Conservation (phyloP, 2,888 invertebrate species). For the Dolichomitus sp. region DNA sequence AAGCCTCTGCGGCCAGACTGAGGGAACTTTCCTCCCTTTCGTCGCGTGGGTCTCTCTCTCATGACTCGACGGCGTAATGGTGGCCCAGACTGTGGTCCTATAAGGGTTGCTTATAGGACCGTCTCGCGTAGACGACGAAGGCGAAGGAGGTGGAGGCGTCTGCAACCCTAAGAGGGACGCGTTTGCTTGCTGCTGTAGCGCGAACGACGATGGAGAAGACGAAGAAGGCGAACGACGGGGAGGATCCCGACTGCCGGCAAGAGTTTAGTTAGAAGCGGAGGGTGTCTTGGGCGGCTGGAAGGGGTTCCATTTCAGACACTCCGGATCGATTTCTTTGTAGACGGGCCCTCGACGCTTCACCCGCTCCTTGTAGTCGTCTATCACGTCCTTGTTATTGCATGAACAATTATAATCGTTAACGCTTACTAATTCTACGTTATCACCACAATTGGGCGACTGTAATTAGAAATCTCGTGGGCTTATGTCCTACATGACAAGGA, state of each 20-base stretch:
- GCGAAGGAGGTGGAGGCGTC: constrained; percentile 56
- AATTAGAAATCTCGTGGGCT: no score
- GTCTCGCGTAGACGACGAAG: constrained; percentile 39
- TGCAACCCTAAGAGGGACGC: constrained; percentile 56
- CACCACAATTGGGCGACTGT: no score
- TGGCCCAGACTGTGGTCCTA: constrained; percentile 60
- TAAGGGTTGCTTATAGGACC: constrained; percentile 55
- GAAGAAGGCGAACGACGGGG: constrained; percentile 40
- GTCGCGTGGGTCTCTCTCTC: constrained; percentile 36
- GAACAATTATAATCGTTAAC: constrained; percentile 68
- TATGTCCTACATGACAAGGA: background rate
- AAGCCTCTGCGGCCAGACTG: constrained; percentile 32
- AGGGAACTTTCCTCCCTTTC: constrained; percentile 16
- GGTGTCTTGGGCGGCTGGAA: constrained; percentile 89
- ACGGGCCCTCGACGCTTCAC: constrained; percentile 91
- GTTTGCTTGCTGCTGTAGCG: constrained; percentile 42
- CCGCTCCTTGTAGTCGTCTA: constrained; percentile 96
- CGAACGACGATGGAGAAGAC: constrained; percentile 44
- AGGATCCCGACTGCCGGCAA: constrained; percentile 58
- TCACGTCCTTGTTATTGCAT: constrained; percentile 91
- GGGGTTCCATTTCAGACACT: constrained; percentile 96
- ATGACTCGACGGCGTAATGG: constrained; percentile 48
- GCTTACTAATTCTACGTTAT: background rate
- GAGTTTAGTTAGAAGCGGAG: constrained; percentile 84
- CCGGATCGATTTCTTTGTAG: constrained; percentile 95